Evolutionary conservation across 2,797 vertebrate species (phyloP).

Genomic region (Iguana delicatissima): DNA sequence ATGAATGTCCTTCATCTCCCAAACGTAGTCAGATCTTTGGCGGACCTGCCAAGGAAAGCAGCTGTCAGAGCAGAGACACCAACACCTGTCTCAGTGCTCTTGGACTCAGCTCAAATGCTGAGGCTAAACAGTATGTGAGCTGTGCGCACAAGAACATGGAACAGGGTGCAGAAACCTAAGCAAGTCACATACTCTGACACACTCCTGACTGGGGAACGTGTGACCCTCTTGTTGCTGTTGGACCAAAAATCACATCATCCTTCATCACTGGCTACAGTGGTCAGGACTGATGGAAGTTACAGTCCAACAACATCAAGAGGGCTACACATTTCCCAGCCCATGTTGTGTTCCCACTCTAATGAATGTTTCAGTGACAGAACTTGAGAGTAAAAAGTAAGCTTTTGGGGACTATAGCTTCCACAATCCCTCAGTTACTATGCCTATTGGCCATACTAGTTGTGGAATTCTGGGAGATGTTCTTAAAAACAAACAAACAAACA

Average conservation of each 20-base stretch:
- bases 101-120: slow-evolving; percentile 4
- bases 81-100: slow-evolving; percentile 1
- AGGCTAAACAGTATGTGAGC: neutral
- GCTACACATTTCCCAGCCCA: neutral
- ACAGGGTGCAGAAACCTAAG: neutral
- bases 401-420: too few relatives aligned
- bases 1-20: neutral
- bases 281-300: neutral
- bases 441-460: too few relatives aligned
- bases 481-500: too few relatives aligned
- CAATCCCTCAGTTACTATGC: too few relatives aligned
- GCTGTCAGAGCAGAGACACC: slow-evolving; percentile 21
- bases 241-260: neutral
- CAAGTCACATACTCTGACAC: too few relatives aligned
- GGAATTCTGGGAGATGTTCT: too few relatives aligned
- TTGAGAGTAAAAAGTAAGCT: too few relatives aligned
- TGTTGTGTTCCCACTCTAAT: neutral
- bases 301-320: neutral
- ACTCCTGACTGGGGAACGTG: neutral
- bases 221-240: neutral
- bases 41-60: slow-evolving; percentile 34
- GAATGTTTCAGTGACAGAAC: too few relatives aligned
- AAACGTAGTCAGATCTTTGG: neutral
- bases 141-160: neutral
- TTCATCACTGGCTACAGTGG: neutral